These are phyloP conservation scores for Adelphocoris suturalis DNA, from an alignment of 2,888 invertebrate genomes.

Conservation along the genomic window DNA sequence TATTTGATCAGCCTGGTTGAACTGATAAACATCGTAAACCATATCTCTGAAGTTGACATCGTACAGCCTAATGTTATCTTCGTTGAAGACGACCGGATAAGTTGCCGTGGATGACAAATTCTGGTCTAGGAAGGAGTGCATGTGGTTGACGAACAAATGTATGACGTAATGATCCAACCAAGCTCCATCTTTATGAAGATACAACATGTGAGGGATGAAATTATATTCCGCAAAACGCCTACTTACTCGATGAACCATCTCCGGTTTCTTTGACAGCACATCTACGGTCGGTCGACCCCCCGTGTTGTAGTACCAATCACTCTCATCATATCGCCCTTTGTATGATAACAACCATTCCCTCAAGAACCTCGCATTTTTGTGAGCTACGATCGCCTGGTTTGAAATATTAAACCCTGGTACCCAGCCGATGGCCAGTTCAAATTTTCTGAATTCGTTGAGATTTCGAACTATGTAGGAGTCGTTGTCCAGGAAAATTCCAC, in stretches of 20 bases:
- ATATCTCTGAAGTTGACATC: constrained; percentile 72
- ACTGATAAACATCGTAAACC: constrained; percentile 71
- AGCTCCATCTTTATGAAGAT: constrained; percentile 76
- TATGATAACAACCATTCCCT: constrained; percentile 77
- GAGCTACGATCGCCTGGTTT: constrained; percentile 75
- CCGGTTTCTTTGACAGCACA: constrained; percentile 77
- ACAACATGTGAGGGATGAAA: constrained; percentile 76
- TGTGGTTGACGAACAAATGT: constrained; percentile 78
- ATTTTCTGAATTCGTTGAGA: constrained; percentile 77
- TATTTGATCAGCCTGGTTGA: neutral
- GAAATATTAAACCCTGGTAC: constrained; percentile 73
- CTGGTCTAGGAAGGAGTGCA: constrained; percentile 76
- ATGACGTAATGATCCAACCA: constrained; percentile 78
- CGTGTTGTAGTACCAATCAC: constrained; percentile 78
- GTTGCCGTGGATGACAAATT: constrained; percentile 67
- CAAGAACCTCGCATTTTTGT: constrained; percentile 77
- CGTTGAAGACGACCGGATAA: constrained; percentile 71
- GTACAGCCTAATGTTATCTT: constrained; percentile 69
- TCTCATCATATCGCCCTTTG: constrained; percentile 75
- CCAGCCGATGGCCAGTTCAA: constrained; percentile 77
- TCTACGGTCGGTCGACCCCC: constrained; percentile 78
- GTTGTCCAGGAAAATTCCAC: constrained; percentile 78
- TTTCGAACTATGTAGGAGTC: constrained; percentile 77
- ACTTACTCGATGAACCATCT: constrained; percentile 78
- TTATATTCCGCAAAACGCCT: constrained; percentile 78